phyloP scores from a whole-genome alignment of 1,140 invertebrate species.

The Venustaconcha ellipsiformis region DNA sequence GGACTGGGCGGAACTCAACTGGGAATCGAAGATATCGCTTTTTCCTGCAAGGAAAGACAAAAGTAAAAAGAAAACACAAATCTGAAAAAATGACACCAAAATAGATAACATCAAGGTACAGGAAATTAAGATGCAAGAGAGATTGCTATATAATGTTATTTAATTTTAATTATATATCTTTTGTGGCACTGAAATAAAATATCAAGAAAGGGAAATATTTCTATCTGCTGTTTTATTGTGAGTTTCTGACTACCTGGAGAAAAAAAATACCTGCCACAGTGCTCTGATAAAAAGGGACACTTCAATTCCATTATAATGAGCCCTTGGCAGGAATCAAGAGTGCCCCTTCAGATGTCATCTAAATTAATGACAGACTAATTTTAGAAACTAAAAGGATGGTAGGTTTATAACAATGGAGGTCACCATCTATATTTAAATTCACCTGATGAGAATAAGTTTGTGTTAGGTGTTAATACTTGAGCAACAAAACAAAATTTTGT shows the following conservation, averaged over 20 bases:
- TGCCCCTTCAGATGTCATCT: too few relatives aligned
- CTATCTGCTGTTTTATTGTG: not conserved
- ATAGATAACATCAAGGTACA: not conserved
- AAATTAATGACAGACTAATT: too few relatives aligned
- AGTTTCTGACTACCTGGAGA: too few relatives aligned
- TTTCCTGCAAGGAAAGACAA: slow-evolving; percentile 15
- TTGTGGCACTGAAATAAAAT: not conserved
- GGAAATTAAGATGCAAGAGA: not conserved
- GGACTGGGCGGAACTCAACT: slow-evolving; percentile 19
- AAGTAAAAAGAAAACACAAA: not conserved
- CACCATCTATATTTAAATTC: too few relatives aligned
- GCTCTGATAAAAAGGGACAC: too few relatives aligned
- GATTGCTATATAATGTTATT: not conserved
- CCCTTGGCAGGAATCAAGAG: too few relatives aligned
- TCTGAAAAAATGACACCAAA: not conserved
- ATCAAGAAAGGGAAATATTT: not conserved
- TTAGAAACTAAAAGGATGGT: too few relatives aligned
- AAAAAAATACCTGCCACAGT: too few relatives aligned
- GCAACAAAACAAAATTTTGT: not conserved
- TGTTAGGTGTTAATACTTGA: not conserved
- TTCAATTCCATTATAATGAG: too few relatives aligned
- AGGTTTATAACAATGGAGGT: too few relatives aligned
- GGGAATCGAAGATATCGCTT: slow-evolving; percentile 24
- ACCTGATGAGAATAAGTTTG: not conserved
- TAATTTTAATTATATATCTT: not conserved